Evolutionary conservation across 2,113 vertebrate genomes (phyloP).

Genomic region (Recurvirostra avosetta): DNA sequence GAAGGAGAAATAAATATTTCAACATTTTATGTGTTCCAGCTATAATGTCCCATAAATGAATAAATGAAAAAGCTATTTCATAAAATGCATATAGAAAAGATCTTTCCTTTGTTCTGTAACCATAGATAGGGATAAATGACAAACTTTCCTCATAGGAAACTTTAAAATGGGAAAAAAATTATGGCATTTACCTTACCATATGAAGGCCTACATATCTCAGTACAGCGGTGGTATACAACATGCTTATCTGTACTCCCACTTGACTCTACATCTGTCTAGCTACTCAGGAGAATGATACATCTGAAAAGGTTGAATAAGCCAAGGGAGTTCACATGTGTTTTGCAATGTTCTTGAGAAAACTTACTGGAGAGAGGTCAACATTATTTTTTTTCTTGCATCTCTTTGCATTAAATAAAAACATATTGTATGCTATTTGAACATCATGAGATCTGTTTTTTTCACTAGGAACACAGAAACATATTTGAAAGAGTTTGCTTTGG

Average conservation of each 20-base stretch:
- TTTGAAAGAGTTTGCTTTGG: background rate
- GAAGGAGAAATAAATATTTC: background rate
- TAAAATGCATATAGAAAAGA: background rate
- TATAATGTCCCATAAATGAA: background rate
- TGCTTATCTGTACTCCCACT: conserved; percentile 56
- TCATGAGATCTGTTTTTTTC: background rate
- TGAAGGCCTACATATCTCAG: background rate
- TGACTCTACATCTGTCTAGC: conserved; percentile 21
- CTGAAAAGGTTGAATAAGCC: conserved; percentile 67
- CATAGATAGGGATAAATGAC: background rate
- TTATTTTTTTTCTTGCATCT: background rate
- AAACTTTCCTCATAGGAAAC: background rate
- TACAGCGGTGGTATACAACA: background rate
- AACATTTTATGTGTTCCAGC: background rate
- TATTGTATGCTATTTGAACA: background rate
- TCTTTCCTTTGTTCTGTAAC: background rate
- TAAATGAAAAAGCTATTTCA: background rate
- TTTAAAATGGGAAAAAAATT: background rate
- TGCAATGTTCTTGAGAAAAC: conserved; percentile 43
- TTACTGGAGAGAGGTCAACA: conserved; percentile 31
- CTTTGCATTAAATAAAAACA: conserved; percentile 19
- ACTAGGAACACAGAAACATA: background rate
- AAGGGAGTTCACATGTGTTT: conserved; percentile 38
- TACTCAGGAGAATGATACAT: conserved; percentile 51
- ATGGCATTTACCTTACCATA: conserved; percentile 13